Percentiles rank a stretch among this genome's conserved stretches.
Conservation (phyloP, 2,113 vertebrate genomes). For the Apistogramma diplotaenia region DNA sequence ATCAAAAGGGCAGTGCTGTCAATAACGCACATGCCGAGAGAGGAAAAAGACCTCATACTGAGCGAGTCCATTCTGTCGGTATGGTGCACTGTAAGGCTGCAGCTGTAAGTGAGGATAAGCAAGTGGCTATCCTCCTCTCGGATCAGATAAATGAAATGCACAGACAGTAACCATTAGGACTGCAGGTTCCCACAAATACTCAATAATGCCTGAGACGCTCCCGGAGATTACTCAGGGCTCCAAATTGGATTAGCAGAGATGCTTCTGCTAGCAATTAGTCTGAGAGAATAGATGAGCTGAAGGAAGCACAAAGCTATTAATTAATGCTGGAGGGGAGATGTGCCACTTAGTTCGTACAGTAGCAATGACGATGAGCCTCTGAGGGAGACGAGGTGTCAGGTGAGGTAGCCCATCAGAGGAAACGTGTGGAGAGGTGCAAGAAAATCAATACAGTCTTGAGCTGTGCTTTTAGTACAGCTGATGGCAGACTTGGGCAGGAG, state of each 20-base stretch:
- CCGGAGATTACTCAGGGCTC: conserved; percentile 51
- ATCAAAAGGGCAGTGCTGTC: conserved; percentile 5
- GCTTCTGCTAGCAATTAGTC: conserved; percentile 57
- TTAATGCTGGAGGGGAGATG: conserved; percentile 27
- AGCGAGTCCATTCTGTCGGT: not conserved
- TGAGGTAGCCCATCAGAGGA: conserved; percentile 33
- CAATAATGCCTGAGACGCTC: conserved; percentile 29
- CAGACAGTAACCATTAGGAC: conserved; percentile 16
- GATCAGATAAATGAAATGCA: conserved; percentile 24
- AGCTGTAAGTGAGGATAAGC: not conserved
- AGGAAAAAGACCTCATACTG: not conserved
- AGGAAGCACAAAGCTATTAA: conserved; percentile 62
- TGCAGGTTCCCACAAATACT: conserved; percentile 37
- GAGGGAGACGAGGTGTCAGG: conserved; percentile 37
- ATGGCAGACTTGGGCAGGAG: not conserved
- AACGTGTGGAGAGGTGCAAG: conserved; percentile 10
- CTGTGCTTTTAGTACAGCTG: conserved; percentile 15
- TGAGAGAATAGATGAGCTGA: conserved; percentile 45
- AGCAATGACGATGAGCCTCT: conserved; percentile 19
- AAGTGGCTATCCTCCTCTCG: not conserved
- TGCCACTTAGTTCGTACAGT: conserved; percentile 29
- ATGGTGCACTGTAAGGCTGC: not conserved
- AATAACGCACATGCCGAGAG: not conserved
- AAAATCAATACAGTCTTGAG: conserved; percentile 34
- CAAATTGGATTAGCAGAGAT: conserved; percentile 65